Evolutionary conservation across 2,113 vertebrate species (phyloP), one percentile per base, ranked within the genome.

Genomic region (Corvus moneduloides): DNA sequence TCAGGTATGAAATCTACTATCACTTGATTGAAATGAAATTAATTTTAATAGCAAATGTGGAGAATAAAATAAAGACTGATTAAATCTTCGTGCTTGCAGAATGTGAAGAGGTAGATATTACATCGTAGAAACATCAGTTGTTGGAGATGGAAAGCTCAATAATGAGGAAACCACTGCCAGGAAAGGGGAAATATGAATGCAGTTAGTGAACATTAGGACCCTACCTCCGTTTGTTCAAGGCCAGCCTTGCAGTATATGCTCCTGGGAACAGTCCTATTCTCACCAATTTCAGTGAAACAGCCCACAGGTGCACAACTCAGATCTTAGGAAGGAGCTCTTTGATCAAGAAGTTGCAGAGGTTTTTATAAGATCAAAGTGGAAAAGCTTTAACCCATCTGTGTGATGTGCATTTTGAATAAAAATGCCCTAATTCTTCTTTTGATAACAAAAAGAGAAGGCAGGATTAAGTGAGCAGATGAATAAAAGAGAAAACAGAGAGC

Each of bases 291-390:
- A 88, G 46, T 69, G 63, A 87, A 93, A 63, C 26, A 80, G n/a
- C 43, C 72, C 64, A 39, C 4, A 23, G 46, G 62, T 92, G 44
- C 67, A 75, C 32, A 55, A 78, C 75, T 96, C 67, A 56, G 41
- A 64, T 86, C 63, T 68, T 74, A 63, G 69, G 62, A 87, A 86
- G 20, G 39, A 84, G 68, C 55, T 81, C 87, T 96, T 94, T 93
- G 86, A 95, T 90, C 84, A 78, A 74, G 62, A 93, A 28, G 32
- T 93, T 86, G 78, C 49, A 93, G 79, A 90, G 48, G 9, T 90
- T 88, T 94, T 90, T 92, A 75, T 37, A 78, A 95, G 79, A 96
- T 95, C 83, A 96, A 95, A 97, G 90, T 84, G 28, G 52, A 90
- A 92, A 84, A 88, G 68, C 68, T 92, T 91, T 95, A 97, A 74